These are phyloP conservation scores for Hylyphantes graminicola DNA, from an alignment of 1,140 invertebrate genomes.

Conservation along the genomic window DNA sequence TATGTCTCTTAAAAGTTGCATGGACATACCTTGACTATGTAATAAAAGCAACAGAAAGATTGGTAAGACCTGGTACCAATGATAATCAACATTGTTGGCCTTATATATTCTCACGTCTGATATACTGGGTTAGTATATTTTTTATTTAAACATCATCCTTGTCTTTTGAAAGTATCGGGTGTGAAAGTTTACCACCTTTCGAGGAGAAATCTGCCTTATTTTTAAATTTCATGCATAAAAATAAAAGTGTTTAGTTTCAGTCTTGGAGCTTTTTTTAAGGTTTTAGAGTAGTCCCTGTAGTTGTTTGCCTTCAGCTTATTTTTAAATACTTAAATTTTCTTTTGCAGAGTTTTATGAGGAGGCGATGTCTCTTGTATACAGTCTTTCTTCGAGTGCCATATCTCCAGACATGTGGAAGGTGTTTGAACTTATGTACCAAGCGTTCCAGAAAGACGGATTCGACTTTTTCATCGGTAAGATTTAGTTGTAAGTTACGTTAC, in stretches of 20 bases:
- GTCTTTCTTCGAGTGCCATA: conserved; percentile 87
- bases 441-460: conserved; percentile 93
- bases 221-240: too few species aligned
- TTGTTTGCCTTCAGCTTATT: neutral
- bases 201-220: too few species aligned
- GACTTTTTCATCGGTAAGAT: conserved; percentile 88
- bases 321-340: neutral
- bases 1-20: too few species aligned
- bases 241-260: neutral
- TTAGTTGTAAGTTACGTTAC: neutral
- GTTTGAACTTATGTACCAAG: conserved; percentile 86
- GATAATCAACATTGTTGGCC: conserved; percentile 89
- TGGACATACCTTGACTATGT: conserved; percentile 91
- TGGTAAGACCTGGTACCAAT: conserved; percentile 91
- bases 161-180: too few species aligned
- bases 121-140: conserved; percentile 76
- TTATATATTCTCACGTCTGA: conserved; percentile 88
- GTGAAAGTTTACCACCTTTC: too few species aligned
- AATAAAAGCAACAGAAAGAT: conserved; percentile 88
- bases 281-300: neutral
- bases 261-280: neutral
- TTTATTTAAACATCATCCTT: too few species aligned
- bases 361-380: conserved; percentile 91
- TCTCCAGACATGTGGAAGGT: conserved; percentile 97
- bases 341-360: conserved; percentile 94